Conservation (phyloP, 1,140 invertebrate species). For the Solenopsis fugax region DNA sequence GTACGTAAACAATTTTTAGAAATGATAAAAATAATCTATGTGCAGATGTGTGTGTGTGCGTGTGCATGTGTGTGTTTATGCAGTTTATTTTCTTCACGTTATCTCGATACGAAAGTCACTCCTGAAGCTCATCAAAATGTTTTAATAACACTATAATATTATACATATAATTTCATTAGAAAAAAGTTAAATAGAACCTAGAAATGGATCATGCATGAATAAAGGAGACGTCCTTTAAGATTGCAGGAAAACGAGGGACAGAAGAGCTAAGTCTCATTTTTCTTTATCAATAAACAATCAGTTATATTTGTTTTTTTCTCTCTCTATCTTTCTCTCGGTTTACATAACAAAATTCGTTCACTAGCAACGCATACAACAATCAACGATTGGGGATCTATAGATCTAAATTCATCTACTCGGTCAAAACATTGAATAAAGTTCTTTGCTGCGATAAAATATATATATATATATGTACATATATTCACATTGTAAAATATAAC, state of each 20-base stretch:
- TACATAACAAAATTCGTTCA: conserved; percentile 45
- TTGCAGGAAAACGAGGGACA: conserved; percentile 32
- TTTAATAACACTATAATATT: conserved; percentile 8
- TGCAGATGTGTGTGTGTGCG: not conserved
- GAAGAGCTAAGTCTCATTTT: conserved; percentile 40
- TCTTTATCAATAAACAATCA: conserved; percentile 64
- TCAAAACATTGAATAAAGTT: conserved; percentile 48
- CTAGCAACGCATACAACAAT: conserved; percentile 45
- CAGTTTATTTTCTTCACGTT: not conserved
- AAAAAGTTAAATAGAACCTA: not conserved
- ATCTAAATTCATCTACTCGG: conserved; percentile 17
- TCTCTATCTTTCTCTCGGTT: not conserved
- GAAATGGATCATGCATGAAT: not conserved
- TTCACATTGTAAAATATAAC: conserved; percentile 42
- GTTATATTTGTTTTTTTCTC: conserved; percentile 44
- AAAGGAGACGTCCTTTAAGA: not conserved
- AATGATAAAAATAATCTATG: not conserved
- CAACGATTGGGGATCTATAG: conserved; percentile 26
- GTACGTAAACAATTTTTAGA: not conserved
- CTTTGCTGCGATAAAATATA: conserved; percentile 45
- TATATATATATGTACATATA: conserved; percentile 49
- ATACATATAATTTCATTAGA: not conserved
- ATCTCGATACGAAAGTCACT: not conserved
- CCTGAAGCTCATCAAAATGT: conserved; percentile 4
- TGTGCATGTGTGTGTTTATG: not conserved